phyloP scores from a whole-genome alignment of 1,140 invertebrate genomes.

The Hestina assimilis region DNA sequence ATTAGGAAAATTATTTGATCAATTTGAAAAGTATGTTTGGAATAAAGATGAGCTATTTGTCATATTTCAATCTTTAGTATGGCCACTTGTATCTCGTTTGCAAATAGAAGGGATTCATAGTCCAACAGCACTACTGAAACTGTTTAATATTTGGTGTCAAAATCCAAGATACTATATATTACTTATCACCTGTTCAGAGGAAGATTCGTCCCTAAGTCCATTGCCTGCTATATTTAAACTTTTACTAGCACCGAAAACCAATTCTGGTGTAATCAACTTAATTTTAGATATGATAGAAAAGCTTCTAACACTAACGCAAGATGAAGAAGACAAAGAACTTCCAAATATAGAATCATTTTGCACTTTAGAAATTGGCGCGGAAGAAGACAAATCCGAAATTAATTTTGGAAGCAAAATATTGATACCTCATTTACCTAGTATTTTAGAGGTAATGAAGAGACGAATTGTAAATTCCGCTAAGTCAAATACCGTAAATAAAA shows the following conservation, averaged over 20 bases:
- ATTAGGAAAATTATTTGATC: conserved; percentile 86
- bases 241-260: conserved; percentile 83
- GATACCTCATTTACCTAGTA: conserved; percentile 84
- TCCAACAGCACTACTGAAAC: conserved; percentile 89
- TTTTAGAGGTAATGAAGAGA: conserved; percentile 85
- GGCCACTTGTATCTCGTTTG: conserved; percentile 88
- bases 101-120: conserved; percentile 89
- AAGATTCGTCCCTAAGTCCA: conserved; percentile 74
- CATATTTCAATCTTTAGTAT: conserved; percentile 88
- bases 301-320: conserved; percentile 83
- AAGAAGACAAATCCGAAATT: conserved; percentile 48
- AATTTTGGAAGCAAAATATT: conserved; percentile 88
- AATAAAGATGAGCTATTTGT: conserved; percentile 83
- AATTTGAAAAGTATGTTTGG: conserved; percentile 89
- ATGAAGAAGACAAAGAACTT: conserved; percentile 72
- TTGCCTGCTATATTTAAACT: conserved; percentile 85
- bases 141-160: conserved; percentile 87
- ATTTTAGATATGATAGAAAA: conserved; percentile 90
- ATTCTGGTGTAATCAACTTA: conserved; percentile 81
- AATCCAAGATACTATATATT: conserved; percentile 87
- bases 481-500: conserved; percentile 79
- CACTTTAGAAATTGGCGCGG: conserved; percentile 52
- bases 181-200: conserved; percentile 81
- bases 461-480: conserved; percentile 81
- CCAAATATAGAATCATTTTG: conserved; percentile 60